Percentiles rank a stretch among this genome's conserved stretches.
phyloP scores from a whole-genome alignment of 2,113 vertebrate species.

The Oceanites oceanicus region DNA sequence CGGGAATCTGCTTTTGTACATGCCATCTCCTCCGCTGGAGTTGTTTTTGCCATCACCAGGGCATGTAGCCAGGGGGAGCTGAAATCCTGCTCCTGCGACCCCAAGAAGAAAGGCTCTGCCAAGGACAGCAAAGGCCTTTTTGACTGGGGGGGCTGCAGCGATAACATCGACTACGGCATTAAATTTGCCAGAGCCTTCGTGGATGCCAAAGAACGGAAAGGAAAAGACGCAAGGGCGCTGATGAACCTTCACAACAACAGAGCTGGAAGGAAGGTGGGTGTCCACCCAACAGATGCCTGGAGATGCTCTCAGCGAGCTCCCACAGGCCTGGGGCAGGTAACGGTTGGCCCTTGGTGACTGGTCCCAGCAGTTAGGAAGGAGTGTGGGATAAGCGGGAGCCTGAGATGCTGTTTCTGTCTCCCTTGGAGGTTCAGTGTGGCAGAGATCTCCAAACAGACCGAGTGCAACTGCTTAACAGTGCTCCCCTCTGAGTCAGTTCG shows the following conservation, averaged over 20 bases:
- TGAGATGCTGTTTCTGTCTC: background rate
- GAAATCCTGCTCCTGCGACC: constrained; percentile 93
- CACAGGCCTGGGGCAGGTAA: background rate
- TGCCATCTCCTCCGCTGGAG: constrained; percentile 94
- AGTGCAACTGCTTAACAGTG: no score
- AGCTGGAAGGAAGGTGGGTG: constrained; percentile 89
- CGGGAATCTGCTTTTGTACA: constrained; percentile 94
- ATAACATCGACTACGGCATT: constrained; percentile 91
- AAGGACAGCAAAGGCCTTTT: constrained; percentile 87
- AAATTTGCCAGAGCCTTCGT: constrained; percentile 90
- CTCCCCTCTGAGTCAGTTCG: background rate
- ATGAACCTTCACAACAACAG: constrained; percentile 98
- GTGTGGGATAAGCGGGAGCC: background rate
- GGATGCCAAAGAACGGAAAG: constrained; percentile 89
- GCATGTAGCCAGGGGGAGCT: constrained; percentile 95
- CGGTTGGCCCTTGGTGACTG: background rate
- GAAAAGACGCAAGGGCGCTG: constrained; percentile 88
- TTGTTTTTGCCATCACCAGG: constrained; percentile 91
- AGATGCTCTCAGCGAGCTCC: background rate
- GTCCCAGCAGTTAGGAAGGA: background rate
- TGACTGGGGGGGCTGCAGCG: constrained; percentile 95
- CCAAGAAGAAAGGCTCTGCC: constrained; percentile 87
- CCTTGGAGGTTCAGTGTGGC: background rate
- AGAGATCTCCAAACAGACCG: background rate
- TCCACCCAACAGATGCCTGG: background rate